Percentiles rank a stretch among this genome's conserved stretches.
Conservation (phyloP, 23 tunicate species). For the Trididemnum nubilum region DNA sequence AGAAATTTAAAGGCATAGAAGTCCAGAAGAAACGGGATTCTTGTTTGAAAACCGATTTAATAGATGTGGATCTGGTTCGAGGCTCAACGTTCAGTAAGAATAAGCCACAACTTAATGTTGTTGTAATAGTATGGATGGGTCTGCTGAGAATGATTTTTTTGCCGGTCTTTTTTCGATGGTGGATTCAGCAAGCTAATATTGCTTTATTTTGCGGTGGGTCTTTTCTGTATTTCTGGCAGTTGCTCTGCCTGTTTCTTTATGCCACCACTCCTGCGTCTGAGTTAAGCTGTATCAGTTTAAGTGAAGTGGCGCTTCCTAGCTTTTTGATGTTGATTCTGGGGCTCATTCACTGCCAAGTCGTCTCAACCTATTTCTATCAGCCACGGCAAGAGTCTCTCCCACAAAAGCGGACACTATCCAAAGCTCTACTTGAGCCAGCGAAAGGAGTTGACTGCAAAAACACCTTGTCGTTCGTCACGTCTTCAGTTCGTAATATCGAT, state of each 20-base stretch:
- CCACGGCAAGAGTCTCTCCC: neutral
- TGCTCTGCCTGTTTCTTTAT: constrained; percentile 15
- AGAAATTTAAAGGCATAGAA: constrained; percentile 57
- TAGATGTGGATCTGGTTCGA: constrained; percentile 87
- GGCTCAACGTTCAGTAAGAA: constrained; percentile 91
- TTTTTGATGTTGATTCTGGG: constrained; percentile 55
- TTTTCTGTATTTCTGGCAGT: constrained; percentile 47
- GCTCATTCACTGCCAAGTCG: constrained; percentile 82
- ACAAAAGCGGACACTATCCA: constrained; percentile 51
- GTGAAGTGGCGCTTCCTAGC: constrained; percentile 62
- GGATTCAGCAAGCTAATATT: constrained; percentile 66
- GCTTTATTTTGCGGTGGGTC: constrained; percentile 22
- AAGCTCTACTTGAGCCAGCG: constrained; percentile 77
- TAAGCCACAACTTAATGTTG: constrained; percentile 59
- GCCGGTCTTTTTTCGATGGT: constrained; percentile 69
- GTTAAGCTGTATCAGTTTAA: constrained; percentile 9
- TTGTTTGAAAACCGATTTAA: constrained; percentile 53
- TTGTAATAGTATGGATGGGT: constrained; percentile 35
- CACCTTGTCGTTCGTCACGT: constrained; percentile 41
- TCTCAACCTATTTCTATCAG: constrained; percentile 61
- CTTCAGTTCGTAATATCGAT: constrained; percentile 23
- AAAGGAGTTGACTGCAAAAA: constrained; percentile 28
- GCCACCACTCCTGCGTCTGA: neutral
- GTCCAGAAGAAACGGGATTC: constrained; percentile 48
- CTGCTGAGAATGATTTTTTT: constrained; percentile 49